These are phyloP conservation scores for Hartigia nigra DNA, from an alignment of 2,888 invertebrate genomes.

Conservation along the genomic window DNA sequence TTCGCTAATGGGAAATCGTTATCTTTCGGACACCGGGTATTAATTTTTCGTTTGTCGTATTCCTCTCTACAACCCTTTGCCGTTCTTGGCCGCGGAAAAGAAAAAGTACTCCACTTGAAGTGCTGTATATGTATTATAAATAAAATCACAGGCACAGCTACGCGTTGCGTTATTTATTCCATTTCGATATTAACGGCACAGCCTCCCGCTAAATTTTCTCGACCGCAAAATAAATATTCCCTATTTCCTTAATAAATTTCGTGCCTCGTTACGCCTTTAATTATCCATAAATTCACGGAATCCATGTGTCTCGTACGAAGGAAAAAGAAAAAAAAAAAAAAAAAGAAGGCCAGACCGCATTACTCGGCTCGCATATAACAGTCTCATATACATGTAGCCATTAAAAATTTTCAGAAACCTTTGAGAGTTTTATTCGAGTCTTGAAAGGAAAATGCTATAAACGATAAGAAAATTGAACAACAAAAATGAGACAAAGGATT, in stretches of 20 bases:
- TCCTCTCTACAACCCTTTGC: neutral
- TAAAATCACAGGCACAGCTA: neutral
- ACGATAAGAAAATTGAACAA: neutral
- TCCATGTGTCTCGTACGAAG: neutral
- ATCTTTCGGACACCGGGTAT: neutral
- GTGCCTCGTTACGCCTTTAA: conserved; percentile 16
- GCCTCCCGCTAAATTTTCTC: neutral
- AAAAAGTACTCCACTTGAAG: neutral
- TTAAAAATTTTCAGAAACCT: neutral
- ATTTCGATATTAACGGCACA: neutral
- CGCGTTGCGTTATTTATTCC: neutral
- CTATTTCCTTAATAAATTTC: neutral
- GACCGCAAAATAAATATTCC: neutral
- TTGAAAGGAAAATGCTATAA: neutral
- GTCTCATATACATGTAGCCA: neutral
- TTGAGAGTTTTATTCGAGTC: neutral
- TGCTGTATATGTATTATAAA: neutral
- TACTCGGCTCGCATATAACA: neutral
- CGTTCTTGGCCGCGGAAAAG: neutral
- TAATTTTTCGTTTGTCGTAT: neutral
- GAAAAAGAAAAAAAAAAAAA: neutral
- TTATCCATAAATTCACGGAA: conserved; percentile 21
- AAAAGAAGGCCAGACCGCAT: neutral
- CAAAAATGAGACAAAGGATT: neutral
- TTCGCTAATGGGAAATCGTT: neutral